phyloP scores from a whole-genome alignment of 2,888 invertebrate genomes.

The Leptinotarsa tumamoca region DNA sequence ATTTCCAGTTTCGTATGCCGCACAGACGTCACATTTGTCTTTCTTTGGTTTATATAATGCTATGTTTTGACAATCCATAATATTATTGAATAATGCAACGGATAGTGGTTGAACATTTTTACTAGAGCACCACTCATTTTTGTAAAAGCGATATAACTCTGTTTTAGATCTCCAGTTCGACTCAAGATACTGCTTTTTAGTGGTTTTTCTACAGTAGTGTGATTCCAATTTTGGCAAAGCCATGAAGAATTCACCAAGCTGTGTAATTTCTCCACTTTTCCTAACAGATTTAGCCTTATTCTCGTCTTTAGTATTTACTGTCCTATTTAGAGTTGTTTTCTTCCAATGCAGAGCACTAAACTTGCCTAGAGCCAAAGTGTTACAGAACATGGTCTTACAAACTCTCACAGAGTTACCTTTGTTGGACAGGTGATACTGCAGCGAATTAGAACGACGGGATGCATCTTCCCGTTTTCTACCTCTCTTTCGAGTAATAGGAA shows the following conservation, averaged over 20 bases:
- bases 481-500: conserved; percentile 17
- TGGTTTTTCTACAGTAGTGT: conserved; percentile 36
- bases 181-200: conserved; percentile 38
- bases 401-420: conserved; percentile 27
- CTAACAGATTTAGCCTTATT: conserved; percentile 20
- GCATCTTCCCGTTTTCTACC: conserved; percentile 15
- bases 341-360: conserved; percentile 15
- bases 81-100: conserved; percentile 33
- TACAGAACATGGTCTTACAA: conserved; percentile 37
- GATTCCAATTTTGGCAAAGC: conserved; percentile 34
- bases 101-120: conserved; percentile 24
- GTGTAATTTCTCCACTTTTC: conserved; percentile 7
- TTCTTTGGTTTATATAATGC: conserved; percentile 40
- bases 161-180: conserved; percentile 34
- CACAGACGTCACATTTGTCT: conserved; percentile 40
- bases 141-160: conserved; percentile 36
- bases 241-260: conserved; percentile 6
- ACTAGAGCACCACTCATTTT: conserved; percentile 31
- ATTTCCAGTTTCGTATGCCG: conserved; percentile 37
- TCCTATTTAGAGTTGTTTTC: neutral
- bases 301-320: conserved; percentile 8
- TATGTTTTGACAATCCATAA: conserved; percentile 38
- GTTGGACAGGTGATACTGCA: conserved; percentile 14
- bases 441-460: conserved; percentile 4
- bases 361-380: conserved; percentile 20